Evolutionary conservation across 2,797 vertebrate genomes (phyloP).

Genomic region (Peromyscus nudipes): DNA sequence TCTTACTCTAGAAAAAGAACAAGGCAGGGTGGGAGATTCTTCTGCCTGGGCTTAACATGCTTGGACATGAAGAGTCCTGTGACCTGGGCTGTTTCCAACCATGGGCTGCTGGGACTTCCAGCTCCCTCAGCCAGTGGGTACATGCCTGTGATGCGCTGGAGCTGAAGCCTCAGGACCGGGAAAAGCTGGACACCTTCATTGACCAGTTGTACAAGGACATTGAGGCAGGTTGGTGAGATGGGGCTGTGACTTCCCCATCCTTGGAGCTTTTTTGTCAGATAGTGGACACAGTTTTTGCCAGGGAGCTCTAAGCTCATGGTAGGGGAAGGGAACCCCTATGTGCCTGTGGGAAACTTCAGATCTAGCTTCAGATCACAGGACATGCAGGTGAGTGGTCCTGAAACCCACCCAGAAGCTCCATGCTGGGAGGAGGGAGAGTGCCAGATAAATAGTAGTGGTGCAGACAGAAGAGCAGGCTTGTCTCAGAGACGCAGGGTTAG

Average conservation of each 20-base stretch:
- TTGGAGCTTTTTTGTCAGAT: not conserved
- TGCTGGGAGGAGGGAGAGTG: not conserved
- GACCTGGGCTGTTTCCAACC: slow-evolving; percentile 49
- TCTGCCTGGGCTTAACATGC: slow-evolving; percentile 37
- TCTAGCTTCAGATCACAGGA: not conserved
- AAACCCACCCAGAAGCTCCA: not conserved
- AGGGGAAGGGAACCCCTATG: not conserved
- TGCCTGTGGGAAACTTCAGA: not conserved
- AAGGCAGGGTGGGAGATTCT: not conserved
- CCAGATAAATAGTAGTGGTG: not conserved
- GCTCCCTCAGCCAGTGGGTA: slow-evolving; percentile 98
- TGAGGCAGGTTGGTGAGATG: slow-evolving; percentile 93
- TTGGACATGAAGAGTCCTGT: slow-evolving; percentile 57
- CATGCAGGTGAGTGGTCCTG: not conserved
- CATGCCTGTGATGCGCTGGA: slow-evolving; percentile 95
- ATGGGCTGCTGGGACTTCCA: slow-evolving; percentile 75
- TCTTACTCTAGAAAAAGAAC: slow-evolving; percentile 32
- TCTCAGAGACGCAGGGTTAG: not conserved
- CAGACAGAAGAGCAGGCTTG: slow-evolving; percentile 17
- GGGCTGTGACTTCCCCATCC: not conserved
- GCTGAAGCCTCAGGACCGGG: slow-evolving; percentile 94
- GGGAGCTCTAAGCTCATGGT: not conserved
- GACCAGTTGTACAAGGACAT: slow-evolving; percentile 99
- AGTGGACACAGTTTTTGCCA: not conserved
- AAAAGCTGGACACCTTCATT: slow-evolving; percentile 96